These are phyloP conservation scores for Adelges cooleyi DNA, from an alignment of 1,140 invertebrate genomes.

Conservation along the genomic window DNA sequence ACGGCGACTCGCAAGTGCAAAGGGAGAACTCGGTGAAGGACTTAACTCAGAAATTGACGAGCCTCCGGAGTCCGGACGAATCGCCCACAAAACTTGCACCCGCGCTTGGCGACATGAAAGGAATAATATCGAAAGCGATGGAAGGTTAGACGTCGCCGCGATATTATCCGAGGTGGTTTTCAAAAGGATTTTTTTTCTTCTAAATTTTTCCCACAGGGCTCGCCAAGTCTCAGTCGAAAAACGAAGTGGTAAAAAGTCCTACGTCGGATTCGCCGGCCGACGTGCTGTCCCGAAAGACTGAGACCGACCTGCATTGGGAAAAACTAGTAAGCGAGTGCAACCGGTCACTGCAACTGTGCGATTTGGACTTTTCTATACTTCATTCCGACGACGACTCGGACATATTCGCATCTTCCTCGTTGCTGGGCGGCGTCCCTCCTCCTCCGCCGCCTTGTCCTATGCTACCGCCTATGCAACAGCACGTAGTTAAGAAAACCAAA, in stretches of 20 bases:
- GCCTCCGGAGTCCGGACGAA: slow-evolving; percentile 47
- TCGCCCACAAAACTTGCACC: slow-evolving; percentile 37
- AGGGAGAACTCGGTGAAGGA: slow-evolving; percentile 74
- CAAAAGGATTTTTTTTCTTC: no score
- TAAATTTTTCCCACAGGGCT: slow-evolving; percentile 31
- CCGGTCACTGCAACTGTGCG: slow-evolving; percentile 78
- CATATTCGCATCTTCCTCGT: slow-evolving; percentile 47
- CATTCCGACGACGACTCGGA: slow-evolving; percentile 65
- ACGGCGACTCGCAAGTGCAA: slow-evolving; percentile 13
- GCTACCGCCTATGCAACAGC: slow-evolving; percentile 39
- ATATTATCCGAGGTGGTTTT: no score
- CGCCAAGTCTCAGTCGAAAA: slow-evolving; percentile 36
- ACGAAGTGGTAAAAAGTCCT: slow-evolving; percentile 55
- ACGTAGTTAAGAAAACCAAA: slow-evolving; percentile 69
- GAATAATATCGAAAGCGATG: slow-evolving; percentile 84
- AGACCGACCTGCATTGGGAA: slow-evolving; percentile 92
- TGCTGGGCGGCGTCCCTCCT: slow-evolving; percentile 52
- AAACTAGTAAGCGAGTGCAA: slow-evolving; percentile 69
- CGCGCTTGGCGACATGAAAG: slow-evolving; percentile 54
- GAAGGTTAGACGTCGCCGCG: slow-evolving; percentile 48
- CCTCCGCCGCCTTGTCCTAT: slow-evolving; percentile 51
- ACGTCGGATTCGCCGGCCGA: slow-evolving; percentile 49
- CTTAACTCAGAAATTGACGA: slow-evolving; percentile 67
- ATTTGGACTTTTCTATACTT: slow-evolving; percentile 92
- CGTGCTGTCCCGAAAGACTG: slow-evolving; percentile 64